Conservation (phyloP, 2,113 vertebrate genomes). For the Sula dactylatra region DNA sequence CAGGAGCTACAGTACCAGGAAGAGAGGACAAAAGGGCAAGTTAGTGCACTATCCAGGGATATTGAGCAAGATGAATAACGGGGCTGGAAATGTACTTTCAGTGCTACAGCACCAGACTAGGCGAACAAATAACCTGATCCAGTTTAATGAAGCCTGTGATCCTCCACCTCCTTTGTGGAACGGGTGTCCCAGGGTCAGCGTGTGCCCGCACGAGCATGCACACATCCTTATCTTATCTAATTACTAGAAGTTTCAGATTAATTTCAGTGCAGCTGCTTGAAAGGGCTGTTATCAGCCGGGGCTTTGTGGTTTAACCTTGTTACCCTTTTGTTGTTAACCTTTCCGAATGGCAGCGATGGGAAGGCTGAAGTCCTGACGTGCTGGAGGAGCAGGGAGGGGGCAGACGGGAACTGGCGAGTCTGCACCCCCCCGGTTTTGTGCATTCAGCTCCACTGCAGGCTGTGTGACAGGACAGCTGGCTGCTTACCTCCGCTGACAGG, state of each 20-base stretch:
- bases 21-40: conserved; percentile 37
- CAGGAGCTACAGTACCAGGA: background rate
- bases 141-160: conserved; percentile 12
- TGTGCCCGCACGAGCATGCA: background rate
- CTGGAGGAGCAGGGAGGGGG: background rate
- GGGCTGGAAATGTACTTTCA: background rate
- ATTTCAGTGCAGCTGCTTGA: conserved; percentile 66
- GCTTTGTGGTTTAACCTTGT: conserved; percentile 70
- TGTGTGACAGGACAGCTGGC: conserved; percentile 31
- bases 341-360: conserved; percentile 1
- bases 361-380: conserved; percentile 14
- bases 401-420: background rate
- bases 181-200: background rate
- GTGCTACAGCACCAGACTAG: background rate
- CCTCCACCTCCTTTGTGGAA: background rate
- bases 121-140: conserved; percentile 7
- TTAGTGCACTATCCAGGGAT: background rate
- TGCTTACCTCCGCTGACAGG: conserved; percentile 57
- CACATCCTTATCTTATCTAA: conserved; percentile 73
- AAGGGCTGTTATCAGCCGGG: conserved; percentile 58
- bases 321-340: conserved; percentile 66
- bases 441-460: conserved; percentile 7
- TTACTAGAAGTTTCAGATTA: conserved; percentile 70
- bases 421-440: background rate
- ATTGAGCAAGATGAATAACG: background rate